phyloP scores from a whole-genome alignment of 2,888 invertebrate genomes.

The Crematogaster levior region DNA sequence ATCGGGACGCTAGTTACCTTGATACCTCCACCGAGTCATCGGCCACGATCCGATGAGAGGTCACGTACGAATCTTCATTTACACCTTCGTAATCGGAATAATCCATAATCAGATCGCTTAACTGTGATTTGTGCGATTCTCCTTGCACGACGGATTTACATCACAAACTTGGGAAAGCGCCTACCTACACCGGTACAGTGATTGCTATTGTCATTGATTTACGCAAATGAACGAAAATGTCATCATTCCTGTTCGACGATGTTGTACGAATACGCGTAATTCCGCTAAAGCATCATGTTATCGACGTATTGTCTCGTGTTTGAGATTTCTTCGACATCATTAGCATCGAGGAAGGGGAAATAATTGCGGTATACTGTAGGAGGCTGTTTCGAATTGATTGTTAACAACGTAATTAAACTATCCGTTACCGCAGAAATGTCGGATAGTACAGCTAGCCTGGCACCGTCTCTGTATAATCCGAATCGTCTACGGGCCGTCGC shows the following conservation, averaged over 20 bases:
- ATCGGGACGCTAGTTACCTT: slow-evolving; percentile 51
- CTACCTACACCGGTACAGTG: neutral
- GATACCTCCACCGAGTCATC: slow-evolving; percentile 65
- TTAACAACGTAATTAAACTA: slow-evolving; percentile 79
- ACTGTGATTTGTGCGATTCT: slow-evolving; percentile 24
- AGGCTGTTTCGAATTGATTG: slow-evolving; percentile 68
- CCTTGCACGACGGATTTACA: slow-evolving; percentile 8
- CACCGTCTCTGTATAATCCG: slow-evolving; percentile 59
- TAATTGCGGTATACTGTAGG: slow-evolving; percentile 57
- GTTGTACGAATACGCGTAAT: neutral
- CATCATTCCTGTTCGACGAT: neutral
- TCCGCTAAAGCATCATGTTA: neutral
- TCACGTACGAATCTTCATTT: slow-evolving; percentile 76
- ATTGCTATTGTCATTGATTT: neutral
- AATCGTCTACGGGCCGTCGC: slow-evolving; percentile 49
- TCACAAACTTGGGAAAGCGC: neutral
- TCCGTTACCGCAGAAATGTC: slow-evolving; percentile 72
- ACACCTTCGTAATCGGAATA: slow-evolving; percentile 48
- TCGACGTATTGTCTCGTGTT: slow-evolving; percentile 21
- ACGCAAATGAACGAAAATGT: neutral
- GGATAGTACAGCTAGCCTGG: slow-evolving; percentile 39
- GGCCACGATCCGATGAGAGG: slow-evolving; percentile 72
- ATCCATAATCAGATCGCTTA: slow-evolving; percentile 56
- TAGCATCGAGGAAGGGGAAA: slow-evolving; percentile 60
- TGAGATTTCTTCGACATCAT: slow-evolving; percentile 50